Conservation (phyloP, 2,888 invertebrate genomes). For the Microchrysa polita region DNA sequence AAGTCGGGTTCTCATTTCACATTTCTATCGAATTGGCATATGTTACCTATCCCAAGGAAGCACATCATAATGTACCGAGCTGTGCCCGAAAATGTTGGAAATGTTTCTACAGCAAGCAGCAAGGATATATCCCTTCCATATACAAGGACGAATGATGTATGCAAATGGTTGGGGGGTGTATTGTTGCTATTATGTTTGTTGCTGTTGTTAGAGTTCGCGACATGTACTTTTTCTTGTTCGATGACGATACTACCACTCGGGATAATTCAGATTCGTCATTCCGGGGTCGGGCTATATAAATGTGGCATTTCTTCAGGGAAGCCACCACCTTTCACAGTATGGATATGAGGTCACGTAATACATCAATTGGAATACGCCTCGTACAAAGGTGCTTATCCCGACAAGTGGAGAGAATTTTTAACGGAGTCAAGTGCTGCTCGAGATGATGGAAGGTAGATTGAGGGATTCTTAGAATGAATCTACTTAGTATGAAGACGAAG, state of each 20-base stretch:
- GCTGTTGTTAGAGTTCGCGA: neutral
- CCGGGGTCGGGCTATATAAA: neutral
- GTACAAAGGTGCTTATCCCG: constrained; percentile 47
- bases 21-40: constrained; percentile 40
- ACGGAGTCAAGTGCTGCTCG: constrained; percentile 1
- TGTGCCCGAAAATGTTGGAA: neutral
- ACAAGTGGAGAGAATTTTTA: constrained; percentile 46
- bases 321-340: constrained; percentile 10
- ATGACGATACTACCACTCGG: neutral
- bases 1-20: constrained; percentile 26
- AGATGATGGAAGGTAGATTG: neutral
- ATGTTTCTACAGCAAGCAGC: neutral
- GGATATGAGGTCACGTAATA: constrained; percentile 48
- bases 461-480: too few species aligned
- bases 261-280: constrained; percentile 14
- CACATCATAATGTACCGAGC: too few species aligned
- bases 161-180: constrained; percentile 21
- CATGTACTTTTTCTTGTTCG: constrained; percentile 8
- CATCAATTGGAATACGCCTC: constrained; percentile 47
- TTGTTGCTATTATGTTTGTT: constrained; percentile 6
- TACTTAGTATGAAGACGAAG: neutral
- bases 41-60: constrained; percentile 38
- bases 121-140: too few species aligned
- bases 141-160: constrained; percentile 9
- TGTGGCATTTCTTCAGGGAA: neutral